Evolutionary conservation across 2,113 vertebrate species (phyloP).

Genomic region (Sardina pilchardus): DNA sequence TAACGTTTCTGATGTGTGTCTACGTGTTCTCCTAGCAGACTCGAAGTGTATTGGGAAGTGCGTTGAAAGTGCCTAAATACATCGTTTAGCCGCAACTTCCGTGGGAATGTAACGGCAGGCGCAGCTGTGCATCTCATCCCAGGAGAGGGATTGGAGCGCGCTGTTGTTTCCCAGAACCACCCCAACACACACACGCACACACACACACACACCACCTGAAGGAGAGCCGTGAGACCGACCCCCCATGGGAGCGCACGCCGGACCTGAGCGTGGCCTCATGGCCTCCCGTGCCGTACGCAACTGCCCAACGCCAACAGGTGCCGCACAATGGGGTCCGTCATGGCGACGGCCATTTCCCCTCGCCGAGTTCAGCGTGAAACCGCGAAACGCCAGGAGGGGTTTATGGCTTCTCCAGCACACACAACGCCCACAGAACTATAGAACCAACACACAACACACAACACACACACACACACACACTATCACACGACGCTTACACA

Average conservation of each 20-base stretch:
- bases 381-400: background rate
- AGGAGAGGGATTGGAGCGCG: background rate
- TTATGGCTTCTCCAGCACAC: background rate
- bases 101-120: background rate
- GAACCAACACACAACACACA: background rate
- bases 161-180: too few relatives aligned
- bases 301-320: background rate
- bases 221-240: background rate
- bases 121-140: background rate
- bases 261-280: background rate
- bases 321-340: background rate
- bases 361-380: background rate
- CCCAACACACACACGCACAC: too few relatives aligned
- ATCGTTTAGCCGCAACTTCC: background rate
- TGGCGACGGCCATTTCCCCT: background rate
- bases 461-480: too few relatives aligned
- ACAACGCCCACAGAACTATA: background rate
- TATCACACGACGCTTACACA: too few relatives aligned
- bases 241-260: background rate
- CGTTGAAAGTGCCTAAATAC: background rate
- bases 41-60: background rate
- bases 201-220: too few relatives aligned
- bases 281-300: background rate
- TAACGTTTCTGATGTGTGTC: too few relatives aligned
- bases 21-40: background rate